phyloP scores from a whole-genome alignment of 2,797 vertebrate species.

The Masticophis lateralis region DNA sequence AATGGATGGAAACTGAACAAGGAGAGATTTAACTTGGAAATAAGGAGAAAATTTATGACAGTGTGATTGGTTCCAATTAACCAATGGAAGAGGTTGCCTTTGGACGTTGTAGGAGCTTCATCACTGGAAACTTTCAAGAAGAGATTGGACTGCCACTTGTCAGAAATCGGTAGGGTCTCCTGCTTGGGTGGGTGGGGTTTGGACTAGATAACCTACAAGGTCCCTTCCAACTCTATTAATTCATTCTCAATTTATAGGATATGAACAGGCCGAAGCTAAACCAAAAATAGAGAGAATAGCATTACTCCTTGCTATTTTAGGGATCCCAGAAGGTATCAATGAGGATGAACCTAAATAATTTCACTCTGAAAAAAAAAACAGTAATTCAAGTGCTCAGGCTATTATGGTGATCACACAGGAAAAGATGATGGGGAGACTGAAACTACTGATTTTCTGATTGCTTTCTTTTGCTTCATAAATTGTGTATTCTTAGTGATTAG shows the following conservation, averaged over 20 bases:
- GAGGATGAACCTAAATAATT: not conserved
- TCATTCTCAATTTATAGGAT: not conserved
- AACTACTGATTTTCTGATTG: not conserved
- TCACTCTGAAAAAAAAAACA: not conserved
- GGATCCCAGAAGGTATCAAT: not conserved
- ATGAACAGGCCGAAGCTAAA: not conserved
- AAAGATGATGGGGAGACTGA: not conserved
- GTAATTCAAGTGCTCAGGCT: not conserved
- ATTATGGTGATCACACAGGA: not conserved
- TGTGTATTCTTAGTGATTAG: not conserved
- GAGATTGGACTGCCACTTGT: not conserved
- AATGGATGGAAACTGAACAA: not conserved
- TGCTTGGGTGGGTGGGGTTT: rapidly evolving
- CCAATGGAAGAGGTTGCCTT: no score
- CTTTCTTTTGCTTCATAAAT: not conserved
- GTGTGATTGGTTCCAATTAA: not conserved
- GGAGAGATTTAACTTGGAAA: not conserved
- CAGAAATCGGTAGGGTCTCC: not conserved
- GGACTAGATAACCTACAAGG: not conserved
- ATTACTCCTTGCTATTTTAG: not conserved
- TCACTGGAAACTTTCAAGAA: not conserved
- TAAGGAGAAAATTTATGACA: not conserved
- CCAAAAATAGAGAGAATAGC: not conserved
- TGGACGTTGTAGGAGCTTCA: not conserved
- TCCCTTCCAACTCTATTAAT: not conserved